Base-by-base conservation (phyloP, 2,888 invertebrate species). In the Bombylius discolor region DNA sequence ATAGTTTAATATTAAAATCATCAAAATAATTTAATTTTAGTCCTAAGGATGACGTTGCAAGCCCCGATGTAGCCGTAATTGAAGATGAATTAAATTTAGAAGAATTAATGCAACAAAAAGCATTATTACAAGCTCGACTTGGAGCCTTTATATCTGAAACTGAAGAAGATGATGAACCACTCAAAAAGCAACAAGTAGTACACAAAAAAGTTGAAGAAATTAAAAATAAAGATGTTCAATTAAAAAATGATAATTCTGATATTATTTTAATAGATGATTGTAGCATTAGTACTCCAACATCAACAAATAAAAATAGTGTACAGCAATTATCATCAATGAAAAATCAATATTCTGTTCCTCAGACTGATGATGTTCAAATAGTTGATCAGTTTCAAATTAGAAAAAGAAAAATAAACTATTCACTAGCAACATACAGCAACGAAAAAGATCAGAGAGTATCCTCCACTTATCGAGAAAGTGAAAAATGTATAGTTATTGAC, bases 91-190 rank as follows among this genome's bases (percentile, higher is more conserved):
- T 91, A 63, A 90, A 92, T 69, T 73, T 92, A 36, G 92, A 92
- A 67, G 92, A 92, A 62, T 75, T 92, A 56, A 92, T 92, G 90
- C 85, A 84, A 65, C 91, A 92, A 69, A 92, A 92, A 74, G 90
- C 89, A 66, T 65, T 84, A 48, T 75, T 91, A 49, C 90, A 91
- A 74, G 89, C 89, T 46, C 79, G 86, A 44, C 75, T 88, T 50
- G 84, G 84, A 49, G 89, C 89, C 59, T 89, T 86, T 68, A 79
- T 80, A 66, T 87, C 85, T 0, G 85, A 85, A 60, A 80, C 81
- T 42, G 79, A 80, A 51, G 80, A 80, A 49, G 82, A 82, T 6
- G 79, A 78, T 1, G 65, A 53, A 32, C 36, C 12, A 54, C 55
- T 23, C 23, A 23, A 62, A 51, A 53, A 57, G 52, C 45, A 2